Base-by-base conservation (phyloP, 1,140 invertebrate species). In the Araneus ventricosus region DNA sequence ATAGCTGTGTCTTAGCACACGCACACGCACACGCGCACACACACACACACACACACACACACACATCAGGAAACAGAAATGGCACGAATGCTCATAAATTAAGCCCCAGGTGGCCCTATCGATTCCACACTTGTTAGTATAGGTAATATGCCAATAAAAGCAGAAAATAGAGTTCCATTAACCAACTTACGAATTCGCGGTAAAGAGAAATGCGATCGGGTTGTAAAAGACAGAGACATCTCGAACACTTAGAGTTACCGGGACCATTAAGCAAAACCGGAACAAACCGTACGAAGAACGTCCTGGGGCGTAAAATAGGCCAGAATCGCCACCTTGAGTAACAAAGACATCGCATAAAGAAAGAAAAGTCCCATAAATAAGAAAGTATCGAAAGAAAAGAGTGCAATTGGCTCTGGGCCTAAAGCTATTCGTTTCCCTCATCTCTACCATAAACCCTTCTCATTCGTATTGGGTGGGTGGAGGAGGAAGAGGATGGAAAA, bases 331-430 rank as follows among this genome's bases (percentile, higher is more conserved):
- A 89, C 61, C 87, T 89, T 70, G 22, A 34, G 63, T 89, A 89
- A 89, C 87, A 70, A 89, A 89, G 63, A 89, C 87, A 75, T 87
- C 63, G 87, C 24, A 45, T 30, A 41, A 89, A 61, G 61, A 61
- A 45, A 75, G 37, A 75, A 84, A 57, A 84, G 3, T 75, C 61
- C 39, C 63, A 89, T 89, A 70, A 89, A 89, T 89, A 89, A 89
- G 39, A 75, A 87, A 87, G n/a, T 20, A 87, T 52, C 20, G n/a
- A 89, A 89, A 89, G 63, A 52, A 84, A 70, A 89, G 63, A 45
- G 87, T 45, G 67, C 87, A 89, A 89, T 89, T 89, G 87, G 87
- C 87, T 89, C 61, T 37, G 59, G 87, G 61, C 87, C 87, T 89
- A 89, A 89, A 89, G 63, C 87, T 14, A 89, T 89, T 89, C 87